phyloP scores from a whole-genome alignment of 92 coral and sea anemone genomes.

The Epizoanthus rinbou region DNA sequence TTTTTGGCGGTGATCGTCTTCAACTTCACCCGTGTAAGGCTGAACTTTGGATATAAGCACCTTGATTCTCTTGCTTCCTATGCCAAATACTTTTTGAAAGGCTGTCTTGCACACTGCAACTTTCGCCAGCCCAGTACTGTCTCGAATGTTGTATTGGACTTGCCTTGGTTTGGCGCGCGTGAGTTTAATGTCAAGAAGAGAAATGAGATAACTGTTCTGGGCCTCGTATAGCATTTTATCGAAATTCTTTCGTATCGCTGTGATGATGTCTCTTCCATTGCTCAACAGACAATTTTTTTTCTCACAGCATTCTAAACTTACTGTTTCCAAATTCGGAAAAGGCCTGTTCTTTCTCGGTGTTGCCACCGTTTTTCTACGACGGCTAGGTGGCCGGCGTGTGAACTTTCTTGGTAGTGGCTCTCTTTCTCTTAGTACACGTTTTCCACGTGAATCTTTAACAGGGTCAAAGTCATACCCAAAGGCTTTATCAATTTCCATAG shows the following conservation, averaged over 20 bases:
- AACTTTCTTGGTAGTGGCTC: conserved; percentile 12
- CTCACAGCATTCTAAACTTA: conserved; percentile 44
- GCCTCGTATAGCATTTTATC: conserved; percentile 30
- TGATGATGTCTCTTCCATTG: conserved; percentile 15
- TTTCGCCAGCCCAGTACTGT: conserved; percentile 41
- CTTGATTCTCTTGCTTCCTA: conserved; percentile 36
- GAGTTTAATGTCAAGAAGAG: conserved; percentile 41
- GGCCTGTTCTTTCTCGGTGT: conserved; percentile 50
- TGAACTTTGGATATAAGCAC: conserved; percentile 31
- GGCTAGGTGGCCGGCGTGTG: background rate
- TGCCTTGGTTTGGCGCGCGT: conserved; percentile 15
- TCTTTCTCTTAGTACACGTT: background rate
- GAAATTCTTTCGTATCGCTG: conserved; percentile 28
- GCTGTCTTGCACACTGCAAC: conserved; percentile 48
- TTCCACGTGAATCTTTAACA: background rate
- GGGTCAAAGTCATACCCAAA: conserved; percentile 9
- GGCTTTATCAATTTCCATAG: background rate
- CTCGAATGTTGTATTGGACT: conserved; percentile 39
- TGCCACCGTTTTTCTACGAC: conserved; percentile 24
- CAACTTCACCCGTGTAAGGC: conserved; percentile 33
- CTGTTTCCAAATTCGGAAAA: background rate
- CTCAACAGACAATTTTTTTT: conserved; percentile 36
- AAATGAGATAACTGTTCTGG: conserved; percentile 27
- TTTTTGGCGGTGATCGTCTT: conserved; percentile 38
- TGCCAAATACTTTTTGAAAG: conserved; percentile 42